Conservation (phyloP, 2,797 vertebrate genomes). For the Gallinago stenura region DNA sequence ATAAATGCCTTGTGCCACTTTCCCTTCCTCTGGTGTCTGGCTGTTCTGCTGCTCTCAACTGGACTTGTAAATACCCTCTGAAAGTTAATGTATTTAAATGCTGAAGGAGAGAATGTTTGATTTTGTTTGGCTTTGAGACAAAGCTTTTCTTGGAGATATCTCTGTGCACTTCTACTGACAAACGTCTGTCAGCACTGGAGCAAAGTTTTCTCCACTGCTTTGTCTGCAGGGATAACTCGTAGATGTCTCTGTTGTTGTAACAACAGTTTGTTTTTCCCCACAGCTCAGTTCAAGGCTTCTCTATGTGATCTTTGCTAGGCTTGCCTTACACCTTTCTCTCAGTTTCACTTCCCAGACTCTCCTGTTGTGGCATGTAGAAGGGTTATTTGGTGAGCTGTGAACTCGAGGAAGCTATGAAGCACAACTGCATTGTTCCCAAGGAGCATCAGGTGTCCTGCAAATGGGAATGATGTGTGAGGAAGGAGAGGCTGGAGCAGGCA, state of each 20-base stretch:
- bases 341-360: neutral
- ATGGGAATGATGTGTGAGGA: fast-evolving
- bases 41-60: conserved; percentile 71
- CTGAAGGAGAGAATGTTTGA: conserved; percentile 73
- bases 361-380: neutral
- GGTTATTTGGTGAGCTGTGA: neutral
- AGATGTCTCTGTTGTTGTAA: neutral
- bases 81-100: conserved; percentile 73
- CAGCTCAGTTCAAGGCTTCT: neutral
- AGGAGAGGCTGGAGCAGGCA: neutral
- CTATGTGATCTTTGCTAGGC: neutral
- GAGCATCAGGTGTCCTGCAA: neutral
- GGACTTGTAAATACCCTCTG: conserved; percentile 70
- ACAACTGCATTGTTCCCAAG: neutral
- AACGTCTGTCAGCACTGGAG: conserved; percentile 71
- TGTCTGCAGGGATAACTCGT: conserved; percentile 58
- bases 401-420: neutral
- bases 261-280: neutral
- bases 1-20: conserved; percentile 45
- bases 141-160: conserved; percentile 51
- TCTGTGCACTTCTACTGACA: conserved; percentile 71
- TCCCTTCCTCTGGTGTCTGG: conserved; percentile 2
- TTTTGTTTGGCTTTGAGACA: conserved; percentile 60
- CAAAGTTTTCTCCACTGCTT: conserved; percentile 68
- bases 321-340: neutral